phyloP scores from a whole-genome alignment of 2,113 vertebrate species.

The Bostrychus sinensis region DNA sequence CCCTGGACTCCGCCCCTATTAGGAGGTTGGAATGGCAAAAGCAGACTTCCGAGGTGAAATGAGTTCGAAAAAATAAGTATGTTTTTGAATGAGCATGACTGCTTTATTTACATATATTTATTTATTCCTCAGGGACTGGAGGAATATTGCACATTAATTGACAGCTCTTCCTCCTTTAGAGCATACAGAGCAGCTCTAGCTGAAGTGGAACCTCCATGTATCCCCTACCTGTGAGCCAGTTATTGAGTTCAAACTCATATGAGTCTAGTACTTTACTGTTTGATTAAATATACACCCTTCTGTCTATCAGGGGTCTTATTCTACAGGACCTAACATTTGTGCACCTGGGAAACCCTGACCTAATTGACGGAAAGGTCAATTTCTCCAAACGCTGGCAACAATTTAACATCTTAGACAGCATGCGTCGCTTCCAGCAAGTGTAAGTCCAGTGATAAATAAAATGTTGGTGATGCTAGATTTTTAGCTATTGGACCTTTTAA shows the following conservation, averaged over 20 bases:
- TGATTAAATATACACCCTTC: slow-evolving; percentile 6
- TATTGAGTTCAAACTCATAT: background rate
- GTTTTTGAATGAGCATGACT: background rate
- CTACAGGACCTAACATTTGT: slow-evolving; percentile 98
- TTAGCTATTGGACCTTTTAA: background rate
- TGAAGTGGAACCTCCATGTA: slow-evolving; percentile 96
- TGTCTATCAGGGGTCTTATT: slow-evolving; percentile 87
- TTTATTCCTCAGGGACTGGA: slow-evolving; percentile 83
- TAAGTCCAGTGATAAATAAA: slow-evolving; percentile 73
- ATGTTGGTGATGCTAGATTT: background rate
- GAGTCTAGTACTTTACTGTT: background rate
- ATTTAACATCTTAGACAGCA: slow-evolving; percentile 99
- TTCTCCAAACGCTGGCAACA: slow-evolving; percentile 99
- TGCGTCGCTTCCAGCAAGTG: slow-evolving; percentile 99
- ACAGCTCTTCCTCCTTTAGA: slow-evolving; percentile 98
- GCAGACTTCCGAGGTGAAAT: slow-evolving; percentile 96
- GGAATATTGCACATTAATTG: slow-evolving; percentile 97
- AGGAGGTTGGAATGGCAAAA: slow-evolving; percentile 98
- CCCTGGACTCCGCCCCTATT: slow-evolving; percentile 96
- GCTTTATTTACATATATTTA: background rate
- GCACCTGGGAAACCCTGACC: slow-evolving; percentile 96
- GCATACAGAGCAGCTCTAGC: slow-evolving; percentile 95
- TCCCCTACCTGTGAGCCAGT: slow-evolving; percentile 93
- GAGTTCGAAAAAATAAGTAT: background rate
- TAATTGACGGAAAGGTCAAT: slow-evolving; percentile 96